Conservation (phyloP, 2,888 invertebrate genomes). For the Parnassius orleans region DNA sequence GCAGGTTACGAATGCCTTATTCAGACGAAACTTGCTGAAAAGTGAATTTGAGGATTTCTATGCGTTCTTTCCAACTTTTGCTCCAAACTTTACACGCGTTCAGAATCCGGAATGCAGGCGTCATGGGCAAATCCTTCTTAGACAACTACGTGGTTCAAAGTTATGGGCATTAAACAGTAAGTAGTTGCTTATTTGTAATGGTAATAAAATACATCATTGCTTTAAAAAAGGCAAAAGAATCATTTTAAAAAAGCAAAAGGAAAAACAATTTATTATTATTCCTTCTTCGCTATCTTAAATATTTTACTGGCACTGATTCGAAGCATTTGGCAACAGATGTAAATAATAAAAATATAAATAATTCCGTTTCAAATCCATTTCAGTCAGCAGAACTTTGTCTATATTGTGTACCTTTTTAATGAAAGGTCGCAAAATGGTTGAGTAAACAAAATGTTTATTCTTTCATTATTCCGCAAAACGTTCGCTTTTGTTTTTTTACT, state of each 20-base stretch:
- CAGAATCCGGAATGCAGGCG: conserved; percentile 84
- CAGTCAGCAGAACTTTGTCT: neutral
- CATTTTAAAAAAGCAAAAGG: neutral
- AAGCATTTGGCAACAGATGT: conserved; percentile 49
- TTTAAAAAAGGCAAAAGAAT: neutral
- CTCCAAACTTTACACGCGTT: conserved; percentile 84
- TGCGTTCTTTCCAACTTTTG: conserved; percentile 84
- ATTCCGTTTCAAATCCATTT: neutral
- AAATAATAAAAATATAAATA: conserved; percentile 38
- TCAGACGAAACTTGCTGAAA: conserved; percentile 67
- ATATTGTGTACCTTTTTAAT: no score
- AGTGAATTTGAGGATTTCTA: conserved; percentile 83
- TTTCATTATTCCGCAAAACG: no score
- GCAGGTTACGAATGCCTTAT: conserved; percentile 62
- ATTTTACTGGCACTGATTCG: conserved; percentile 56
- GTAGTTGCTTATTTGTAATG: conserved; percentile 43
- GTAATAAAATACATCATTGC: neutral
- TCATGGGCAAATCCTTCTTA: conserved; percentile 84
- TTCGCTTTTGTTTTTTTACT: no score
- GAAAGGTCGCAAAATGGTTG: no score
- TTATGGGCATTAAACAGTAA: conserved; percentile 88
- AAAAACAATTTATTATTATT: neutral
- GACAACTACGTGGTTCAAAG: conserved; percentile 85
- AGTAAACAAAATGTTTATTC: no score
- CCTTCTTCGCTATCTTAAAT: neutral